Evolutionary conservation across 2,888 invertebrate genomes (phyloP), one percentile per base, ranked within the genome.

Genomic region (Sphecodes monilicornis): DNA sequence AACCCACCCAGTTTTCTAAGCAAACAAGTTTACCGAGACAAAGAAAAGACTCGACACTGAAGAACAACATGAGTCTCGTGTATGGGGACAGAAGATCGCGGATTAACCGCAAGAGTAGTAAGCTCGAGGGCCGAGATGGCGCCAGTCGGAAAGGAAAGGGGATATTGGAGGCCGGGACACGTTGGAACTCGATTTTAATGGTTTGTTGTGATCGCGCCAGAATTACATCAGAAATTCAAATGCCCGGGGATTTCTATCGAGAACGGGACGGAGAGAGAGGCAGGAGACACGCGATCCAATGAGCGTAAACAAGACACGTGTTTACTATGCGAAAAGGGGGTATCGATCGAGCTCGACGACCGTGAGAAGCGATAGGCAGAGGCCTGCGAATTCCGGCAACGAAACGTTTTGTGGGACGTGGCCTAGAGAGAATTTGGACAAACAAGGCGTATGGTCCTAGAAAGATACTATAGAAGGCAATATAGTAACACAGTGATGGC

Each of bases 281-380:
- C 22, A 66, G 32, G 73, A 13, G 57, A 36, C 36, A 68, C 13
- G 50, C 70, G 85, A 82, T 46, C 76, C 79, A 79, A 76, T 76
- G n/a, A 54, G 81, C 82, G 88, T 78, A 88, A 90, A 88, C 87
- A 87, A 85, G 86, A 82, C 88, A 86, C 85, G 89, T 88, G 90
- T 89, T 90, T 90, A 80, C 85, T 76, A 84, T 81, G 80, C 84
- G 84, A 78, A 66, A 70, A 68, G 26, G 10, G 43, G 86, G n/a
- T n/a, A 91, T 91, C 90, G 88, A 91, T 90, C 87, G 84, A 18
- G 78, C 76, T 73, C 76, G 39, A 84, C 80, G 80, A 78, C 68
- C 84, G 70, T 76, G 89, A 90, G 86, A 88, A 89, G 82, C 75
- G 85, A 87, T 87, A 87, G 87, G 88, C 46, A 41, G 13, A 50